These are phyloP conservation scores for Drosophila tanythrix DNA, from an alignment of 2,888 invertebrate genomes.

Conservation along the genomic window DNA sequence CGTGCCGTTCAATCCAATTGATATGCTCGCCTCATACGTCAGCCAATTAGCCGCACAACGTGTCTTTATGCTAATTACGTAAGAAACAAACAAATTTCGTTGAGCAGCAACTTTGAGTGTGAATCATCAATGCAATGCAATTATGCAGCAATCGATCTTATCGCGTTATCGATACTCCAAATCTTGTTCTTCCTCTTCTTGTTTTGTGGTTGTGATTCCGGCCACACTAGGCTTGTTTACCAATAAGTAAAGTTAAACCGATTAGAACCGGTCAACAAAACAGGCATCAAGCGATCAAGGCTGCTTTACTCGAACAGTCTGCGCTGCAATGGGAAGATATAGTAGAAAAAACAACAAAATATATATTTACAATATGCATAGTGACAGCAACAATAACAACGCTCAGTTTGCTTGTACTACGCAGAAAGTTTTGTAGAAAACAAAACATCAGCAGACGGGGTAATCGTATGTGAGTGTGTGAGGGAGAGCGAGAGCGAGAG, in stretches of 20 bases:
- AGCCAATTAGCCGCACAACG: slow-evolving; percentile 60
- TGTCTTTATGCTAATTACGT: slow-evolving; percentile 66
- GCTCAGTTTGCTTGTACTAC: slow-evolving; percentile 63
- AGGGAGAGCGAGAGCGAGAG: slow-evolving; percentile 26
- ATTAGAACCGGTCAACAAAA: slow-evolving; percentile 58
- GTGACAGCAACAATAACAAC: slow-evolving; percentile 24
- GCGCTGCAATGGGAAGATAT: slow-evolving; percentile 42
- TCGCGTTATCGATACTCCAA: slow-evolving; percentile 31
- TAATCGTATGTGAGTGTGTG: slow-evolving; percentile 10
- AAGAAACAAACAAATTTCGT: not conserved
- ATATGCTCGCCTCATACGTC: slow-evolving; percentile 62
- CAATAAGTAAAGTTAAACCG: slow-evolving; percentile 55
- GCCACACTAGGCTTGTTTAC: slow-evolving; percentile 57
- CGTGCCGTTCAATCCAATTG: slow-evolving; percentile 58
- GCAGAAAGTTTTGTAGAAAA: slow-evolving; percentile 70
- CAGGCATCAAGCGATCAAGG: slow-evolving; percentile 40
- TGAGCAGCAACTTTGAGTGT: not conserved
- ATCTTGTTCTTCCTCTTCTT: slow-evolving; percentile 17
- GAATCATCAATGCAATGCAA: slow-evolving; percentile 27
- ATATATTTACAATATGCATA: slow-evolving; percentile 19
- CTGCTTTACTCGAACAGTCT: slow-evolving; percentile 44
- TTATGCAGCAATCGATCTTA: slow-evolving; percentile 10
- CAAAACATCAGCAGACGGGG: slow-evolving; percentile 55
- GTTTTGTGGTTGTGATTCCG: slow-evolving; percentile 12
- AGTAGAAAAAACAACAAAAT: slow-evolving; percentile 22